A percentile compares a stretch with the other conserved stretches of the same genome.
Evolutionary conservation across 2,113 vertebrate species (phyloP).

Genomic region (Larimichthys crocea): DNA sequence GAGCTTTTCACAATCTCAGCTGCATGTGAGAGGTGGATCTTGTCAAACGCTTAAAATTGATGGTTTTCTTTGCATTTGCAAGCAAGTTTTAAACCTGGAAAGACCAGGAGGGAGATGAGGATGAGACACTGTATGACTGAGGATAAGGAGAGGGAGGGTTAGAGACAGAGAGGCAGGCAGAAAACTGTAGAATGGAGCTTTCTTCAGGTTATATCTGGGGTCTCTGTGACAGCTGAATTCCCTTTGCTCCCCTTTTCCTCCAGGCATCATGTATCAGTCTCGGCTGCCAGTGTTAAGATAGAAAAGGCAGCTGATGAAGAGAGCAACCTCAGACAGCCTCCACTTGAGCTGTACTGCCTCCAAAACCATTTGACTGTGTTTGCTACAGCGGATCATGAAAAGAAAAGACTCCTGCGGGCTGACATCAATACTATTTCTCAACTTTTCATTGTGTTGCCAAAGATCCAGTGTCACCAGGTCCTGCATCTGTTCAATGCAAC

Average conservation of each 20-base stretch:
- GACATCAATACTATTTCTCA: conserved; percentile 33
- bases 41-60: conserved; percentile 37
- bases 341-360: conserved; percentile 11
- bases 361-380: conserved; percentile 5
- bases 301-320: conserved; percentile 52
- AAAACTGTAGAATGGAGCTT: conserved; percentile 39
- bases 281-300: conserved; percentile 42
- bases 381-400: conserved; percentile 14
- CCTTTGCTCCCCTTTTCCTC: conserved; percentile 59
- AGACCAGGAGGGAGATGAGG: conserved; percentile 15
- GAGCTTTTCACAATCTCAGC: conserved; percentile 38
- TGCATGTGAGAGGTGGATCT: conserved; percentile 9
- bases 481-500: conserved; percentile 36
- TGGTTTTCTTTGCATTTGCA: conserved; percentile 41
- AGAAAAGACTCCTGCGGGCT: conserved; percentile 15
- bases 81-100: conserved; percentile 46
- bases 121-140: conserved; percentile 5
- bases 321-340: conserved; percentile 48
- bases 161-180: neutral
- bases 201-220: conserved; percentile 67
- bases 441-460: conserved; percentile 27
- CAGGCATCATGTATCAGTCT: conserved; percentile 52
- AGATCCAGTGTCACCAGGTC: neutral
- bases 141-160: neutral
- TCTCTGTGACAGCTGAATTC: conserved; percentile 65